Evolutionary conservation across 2,797 vertebrate genomes (phyloP).

Genomic region (Nothura maculosa): DNA sequence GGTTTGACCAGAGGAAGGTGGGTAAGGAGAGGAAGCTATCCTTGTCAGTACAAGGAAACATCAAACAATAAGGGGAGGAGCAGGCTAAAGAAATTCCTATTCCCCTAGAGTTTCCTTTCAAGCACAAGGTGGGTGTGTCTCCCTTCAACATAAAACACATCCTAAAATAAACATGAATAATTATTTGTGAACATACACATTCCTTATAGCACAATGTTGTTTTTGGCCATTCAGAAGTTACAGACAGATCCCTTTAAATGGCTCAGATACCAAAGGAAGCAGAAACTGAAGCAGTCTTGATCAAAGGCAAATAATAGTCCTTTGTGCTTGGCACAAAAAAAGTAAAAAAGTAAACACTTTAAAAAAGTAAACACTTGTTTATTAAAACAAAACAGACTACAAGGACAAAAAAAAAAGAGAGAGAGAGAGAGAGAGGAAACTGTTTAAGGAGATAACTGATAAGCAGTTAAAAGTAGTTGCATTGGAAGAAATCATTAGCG

Average conservation of each 20-base stretch:
- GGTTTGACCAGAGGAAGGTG: conserved; percentile 57
- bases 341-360: conserved; percentile 32
- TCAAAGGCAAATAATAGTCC: not conserved
- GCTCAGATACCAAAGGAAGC: conserved; percentile 11
- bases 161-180: conserved; percentile 64
- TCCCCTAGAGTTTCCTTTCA: conserved; percentile 71
- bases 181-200: conserved; percentile 45
- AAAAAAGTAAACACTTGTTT: conserved; percentile 18
- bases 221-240: conserved; percentile 28
- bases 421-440: not conserved
- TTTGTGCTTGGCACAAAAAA: not conserved
- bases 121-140: conserved; percentile 67
- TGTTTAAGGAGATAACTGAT: not conserved
- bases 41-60: conserved; percentile 74
- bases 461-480: not conserved
- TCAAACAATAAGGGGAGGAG: conserved; percentile 77
- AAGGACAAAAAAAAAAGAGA: not conserved
- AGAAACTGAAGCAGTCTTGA: conserved; percentile 3
- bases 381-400: not conserved
- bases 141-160: conserved; percentile 41
- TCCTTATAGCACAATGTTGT: not conserved
- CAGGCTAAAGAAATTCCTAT: conserved; percentile 64
- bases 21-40: conserved; percentile 62
- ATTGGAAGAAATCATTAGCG: not conserved
- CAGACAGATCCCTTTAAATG: conserved; percentile 14